Conservation (phyloP, 2,888 invertebrate species). For the Pachycephus smyrnensis region DNA sequence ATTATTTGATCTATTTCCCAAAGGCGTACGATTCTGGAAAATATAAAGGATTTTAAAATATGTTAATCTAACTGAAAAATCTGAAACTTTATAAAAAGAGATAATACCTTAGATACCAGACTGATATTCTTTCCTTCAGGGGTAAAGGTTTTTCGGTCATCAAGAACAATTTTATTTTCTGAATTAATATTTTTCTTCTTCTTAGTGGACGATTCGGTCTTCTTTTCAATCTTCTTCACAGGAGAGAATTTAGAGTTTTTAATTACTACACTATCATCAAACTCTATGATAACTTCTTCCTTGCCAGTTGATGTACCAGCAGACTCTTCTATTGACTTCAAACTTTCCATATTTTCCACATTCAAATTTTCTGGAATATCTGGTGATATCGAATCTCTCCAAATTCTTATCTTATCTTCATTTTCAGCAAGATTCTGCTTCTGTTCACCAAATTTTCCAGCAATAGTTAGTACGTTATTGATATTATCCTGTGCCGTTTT, state of each 20-base stretch:
- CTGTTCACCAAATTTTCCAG: constrained; percentile 19
- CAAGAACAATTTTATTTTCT: constrained; percentile 33
- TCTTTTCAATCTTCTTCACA: constrained; percentile 22
- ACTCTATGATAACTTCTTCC: constrained; percentile 51
- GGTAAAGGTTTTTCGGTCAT: constrained; percentile 38
- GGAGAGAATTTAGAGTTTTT: constrained; percentile 25
- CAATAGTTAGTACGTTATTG: constrained; percentile 27
- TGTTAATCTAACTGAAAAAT: neutral
- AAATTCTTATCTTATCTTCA: constrained; percentile 49
- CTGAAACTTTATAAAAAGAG: constrained; percentile 6
- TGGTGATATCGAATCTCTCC: constrained; percentile 47
- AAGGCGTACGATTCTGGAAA: constrained; percentile 54
- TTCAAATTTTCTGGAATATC: constrained; percentile 18
- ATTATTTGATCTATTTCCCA: constrained; percentile 57
- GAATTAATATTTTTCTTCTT: constrained; percentile 26
- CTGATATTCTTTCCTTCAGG: constrained; percentile 33
- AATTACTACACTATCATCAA: constrained; percentile 38
- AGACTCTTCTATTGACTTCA: constrained; percentile 8
- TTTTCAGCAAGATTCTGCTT: constrained; percentile 19
- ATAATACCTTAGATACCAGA: constrained; percentile 37
- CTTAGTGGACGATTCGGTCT: constrained; percentile 12
- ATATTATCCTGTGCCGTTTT: constrained; percentile 23
- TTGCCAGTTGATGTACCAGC: constrained; percentile 11
- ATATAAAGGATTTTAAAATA: constrained; percentile 2
- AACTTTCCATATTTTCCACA: constrained; percentile 8